Percentiles rank a stretch among this genome's conserved stretches.
These are phyloP conservation scores for Romanogobio albipinnatus DNA, from an alignment of 2,113 vertebrate species.

Conservation along the genomic window DNA sequence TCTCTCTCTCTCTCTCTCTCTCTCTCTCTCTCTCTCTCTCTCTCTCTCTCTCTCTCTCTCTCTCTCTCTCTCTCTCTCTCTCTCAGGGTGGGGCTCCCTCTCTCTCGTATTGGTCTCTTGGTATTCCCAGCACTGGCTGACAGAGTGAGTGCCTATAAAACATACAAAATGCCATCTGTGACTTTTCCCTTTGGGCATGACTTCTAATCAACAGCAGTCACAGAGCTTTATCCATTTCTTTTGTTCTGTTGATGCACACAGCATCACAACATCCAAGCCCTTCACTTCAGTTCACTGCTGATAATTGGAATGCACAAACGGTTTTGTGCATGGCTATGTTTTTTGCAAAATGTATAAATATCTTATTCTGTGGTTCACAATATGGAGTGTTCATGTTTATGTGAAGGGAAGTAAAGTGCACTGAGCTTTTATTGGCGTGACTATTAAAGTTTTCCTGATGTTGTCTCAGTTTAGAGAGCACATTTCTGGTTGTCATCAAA, in stretches of 20 bases:
- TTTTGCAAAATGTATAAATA: slow-evolving; percentile 37
- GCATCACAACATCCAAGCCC: slow-evolving; percentile 41
- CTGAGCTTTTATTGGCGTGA: background rate
- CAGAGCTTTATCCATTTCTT: slow-evolving; percentile 44
- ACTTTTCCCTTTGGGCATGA: slow-evolving; percentile 39
- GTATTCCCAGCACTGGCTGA: slow-evolving; percentile 31
- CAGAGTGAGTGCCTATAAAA: slow-evolving; percentile 45
- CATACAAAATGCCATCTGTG: slow-evolving; percentile 52
- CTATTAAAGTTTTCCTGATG: background rate
- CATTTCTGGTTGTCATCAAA: background rate
- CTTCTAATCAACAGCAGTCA: slow-evolving; percentile 53
- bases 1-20: background rate
- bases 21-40: background rate
- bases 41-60: background rate
- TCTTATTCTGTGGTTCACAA: slow-evolving; percentile 31
- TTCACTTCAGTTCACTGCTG: slow-evolving; percentile 39
- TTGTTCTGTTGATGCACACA: slow-evolving; percentile 47
- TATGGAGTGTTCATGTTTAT: slow-evolving; percentile 6
- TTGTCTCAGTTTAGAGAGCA: slow-evolving; percentile 5
- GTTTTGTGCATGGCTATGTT: background rate
- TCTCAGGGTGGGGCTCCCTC: background rate
- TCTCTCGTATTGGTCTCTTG: slow-evolving; percentile 19
- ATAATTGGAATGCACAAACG: slow-evolving; percentile 53
- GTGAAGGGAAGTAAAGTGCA: slow-evolving; percentile 6
- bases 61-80: background rate